Conservation (phyloP, 2,888 invertebrate species). For the Drosophila buzzatii region DNA sequence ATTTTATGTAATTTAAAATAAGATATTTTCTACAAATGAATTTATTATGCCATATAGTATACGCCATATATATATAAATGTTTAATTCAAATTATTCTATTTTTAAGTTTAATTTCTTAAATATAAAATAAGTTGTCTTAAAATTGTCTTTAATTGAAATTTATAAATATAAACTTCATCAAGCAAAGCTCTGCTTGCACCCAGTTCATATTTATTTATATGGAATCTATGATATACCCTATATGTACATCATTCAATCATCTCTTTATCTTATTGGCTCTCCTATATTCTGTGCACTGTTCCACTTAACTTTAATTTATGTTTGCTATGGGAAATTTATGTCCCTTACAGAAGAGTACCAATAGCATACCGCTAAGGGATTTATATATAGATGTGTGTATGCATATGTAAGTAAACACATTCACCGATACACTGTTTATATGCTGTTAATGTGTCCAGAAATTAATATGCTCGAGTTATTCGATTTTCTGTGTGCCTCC, state of each 20-base stretch:
- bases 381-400: not conserved
- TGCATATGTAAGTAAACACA: slow-evolving; percentile 8
- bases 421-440: slow-evolving; percentile 1
- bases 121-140: too few species aligned
- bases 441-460: not conserved
- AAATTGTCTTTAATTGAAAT: too few species aligned
- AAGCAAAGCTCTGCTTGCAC: not conserved
- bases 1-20: too few species aligned
- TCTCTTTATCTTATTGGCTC: not conserved
- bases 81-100: too few species aligned
- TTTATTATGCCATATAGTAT: too few species aligned
- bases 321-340: not conserved
- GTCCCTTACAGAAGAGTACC: not conserved
- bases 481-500: slow-evolving; percentile 5
- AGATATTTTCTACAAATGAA: too few species aligned
- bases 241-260: not conserved
- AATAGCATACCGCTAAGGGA: not conserved
- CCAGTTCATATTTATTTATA: not conserved
- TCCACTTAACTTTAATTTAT: not conserved
- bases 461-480: slow-evolving; percentile 7
- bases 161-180: not conserved
- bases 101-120: too few species aligned
- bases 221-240: not conserved
- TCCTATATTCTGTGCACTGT: not conserved
- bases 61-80: too few species aligned